Conservation (phyloP, 2,888 invertebrate species). For the Idaea dimidiata region DNA sequence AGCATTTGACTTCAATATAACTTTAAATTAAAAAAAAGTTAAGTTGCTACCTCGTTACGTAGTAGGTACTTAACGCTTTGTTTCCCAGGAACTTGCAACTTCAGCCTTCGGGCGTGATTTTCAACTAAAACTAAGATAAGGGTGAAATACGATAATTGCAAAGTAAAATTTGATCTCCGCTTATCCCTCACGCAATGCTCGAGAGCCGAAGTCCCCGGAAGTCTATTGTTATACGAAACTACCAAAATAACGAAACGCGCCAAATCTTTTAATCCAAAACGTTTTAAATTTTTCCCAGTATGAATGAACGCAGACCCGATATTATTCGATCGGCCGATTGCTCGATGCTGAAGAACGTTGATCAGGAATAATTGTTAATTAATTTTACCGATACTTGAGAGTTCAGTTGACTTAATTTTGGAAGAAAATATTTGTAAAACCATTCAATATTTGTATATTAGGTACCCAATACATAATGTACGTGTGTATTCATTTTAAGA, state of each 20-base stretch:
- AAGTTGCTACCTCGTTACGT: neutral
- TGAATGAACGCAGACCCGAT: neutral
- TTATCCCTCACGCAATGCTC: constrained; percentile 60
- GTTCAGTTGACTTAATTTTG: too few species aligned
- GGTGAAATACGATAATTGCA: constrained; percentile 43
- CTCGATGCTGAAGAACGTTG: neutral
- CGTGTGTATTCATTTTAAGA: too few species aligned
- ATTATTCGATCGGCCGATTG: neutral
- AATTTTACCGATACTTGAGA: too few species aligned
- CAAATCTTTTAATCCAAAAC: constrained; percentile 72
- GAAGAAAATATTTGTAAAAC: too few species aligned
- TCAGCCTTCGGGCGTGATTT: constrained; percentile 25
- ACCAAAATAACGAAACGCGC: constrained; percentile 60
- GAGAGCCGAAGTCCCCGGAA: constrained; percentile 64
- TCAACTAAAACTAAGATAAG: constrained; percentile 35
- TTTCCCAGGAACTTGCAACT: neutral
- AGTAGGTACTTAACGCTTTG: neutral
- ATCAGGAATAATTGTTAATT: too few species aligned
- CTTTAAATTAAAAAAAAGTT: neutral
- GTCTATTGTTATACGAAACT: constrained; percentile 61
- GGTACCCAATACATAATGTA: too few species aligned
- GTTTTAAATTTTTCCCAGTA: constrained; percentile 63
- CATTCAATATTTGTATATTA: too few species aligned
- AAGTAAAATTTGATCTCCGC: constrained; percentile 56
- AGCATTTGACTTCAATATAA: neutral